Conservation (phyloP, 2,113 vertebrate genomes). For the Tiliqua scincoides region DNA sequence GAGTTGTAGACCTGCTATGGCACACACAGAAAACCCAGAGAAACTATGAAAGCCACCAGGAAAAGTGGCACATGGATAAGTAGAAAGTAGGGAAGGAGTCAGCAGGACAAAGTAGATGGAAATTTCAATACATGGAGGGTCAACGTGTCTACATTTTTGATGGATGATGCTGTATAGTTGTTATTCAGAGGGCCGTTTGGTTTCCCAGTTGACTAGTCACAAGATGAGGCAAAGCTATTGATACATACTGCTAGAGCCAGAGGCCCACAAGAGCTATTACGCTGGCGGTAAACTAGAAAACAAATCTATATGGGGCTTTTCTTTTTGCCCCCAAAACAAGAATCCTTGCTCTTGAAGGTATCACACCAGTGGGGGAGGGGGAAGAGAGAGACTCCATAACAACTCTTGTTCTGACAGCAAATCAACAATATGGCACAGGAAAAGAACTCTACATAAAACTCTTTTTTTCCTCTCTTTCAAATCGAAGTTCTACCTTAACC, state of each 20-base stretch:
- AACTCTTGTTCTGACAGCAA: neutral
- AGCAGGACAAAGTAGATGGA: no score
- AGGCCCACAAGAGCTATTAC: neutral
- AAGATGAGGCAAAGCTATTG: neutral
- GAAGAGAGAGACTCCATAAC: neutral
- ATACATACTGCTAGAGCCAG: neutral
- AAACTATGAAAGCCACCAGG: no score
- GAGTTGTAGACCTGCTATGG: no score
- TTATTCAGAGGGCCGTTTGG: neutral
- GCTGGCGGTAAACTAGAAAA: neutral
- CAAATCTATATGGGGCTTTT: neutral
- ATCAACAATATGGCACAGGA: neutral
- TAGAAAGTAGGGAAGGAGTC: no score
- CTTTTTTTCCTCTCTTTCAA: neutral
- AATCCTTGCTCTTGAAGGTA: neutral
- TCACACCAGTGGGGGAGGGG: neutral
- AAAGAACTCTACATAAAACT: neutral
- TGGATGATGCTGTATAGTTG: neutral
- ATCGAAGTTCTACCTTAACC: neutral
- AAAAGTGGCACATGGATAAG: no score
- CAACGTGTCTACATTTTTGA: neutral
- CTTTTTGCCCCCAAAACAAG: neutral
- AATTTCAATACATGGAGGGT: neutral
- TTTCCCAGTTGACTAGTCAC: neutral
- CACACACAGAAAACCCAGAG: no score